Evolutionary conservation across 2,113 vertebrate species (phyloP).

Genomic region (Marmota flaviventris): DNA sequence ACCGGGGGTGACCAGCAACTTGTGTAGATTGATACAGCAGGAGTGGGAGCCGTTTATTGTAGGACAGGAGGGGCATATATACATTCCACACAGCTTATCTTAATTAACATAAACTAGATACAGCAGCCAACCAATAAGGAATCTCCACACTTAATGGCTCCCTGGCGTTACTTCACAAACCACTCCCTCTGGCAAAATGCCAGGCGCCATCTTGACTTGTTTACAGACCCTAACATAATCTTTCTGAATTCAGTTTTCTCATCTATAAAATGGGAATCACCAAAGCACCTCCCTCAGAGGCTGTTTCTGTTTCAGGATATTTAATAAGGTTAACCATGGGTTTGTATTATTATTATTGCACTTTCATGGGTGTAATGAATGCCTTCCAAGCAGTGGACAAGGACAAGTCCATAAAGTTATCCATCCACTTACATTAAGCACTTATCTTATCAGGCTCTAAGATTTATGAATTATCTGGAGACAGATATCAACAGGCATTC

Average conservation of each 20-base stretch:
- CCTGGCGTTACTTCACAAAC: too few relatives aligned
- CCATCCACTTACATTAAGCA: background rate
- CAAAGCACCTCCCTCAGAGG: background rate
- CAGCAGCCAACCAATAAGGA: too few relatives aligned
- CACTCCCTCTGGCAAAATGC: too few relatives aligned
- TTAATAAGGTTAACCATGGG: background rate
- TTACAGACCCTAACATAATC: background rate
- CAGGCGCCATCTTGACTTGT: too few relatives aligned
- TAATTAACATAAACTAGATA: too few relatives aligned
- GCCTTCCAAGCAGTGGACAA: background rate
- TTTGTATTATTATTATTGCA: background rate
- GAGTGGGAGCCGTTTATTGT: too few relatives aligned
- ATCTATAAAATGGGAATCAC: background rate
- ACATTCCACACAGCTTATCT: too few relatives aligned
- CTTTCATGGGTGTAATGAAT: background rate
- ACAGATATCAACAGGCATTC: background rate
- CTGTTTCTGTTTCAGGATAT: background rate
- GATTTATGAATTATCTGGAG: background rate
- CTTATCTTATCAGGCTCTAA: background rate
- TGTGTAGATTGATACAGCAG: too few relatives aligned
- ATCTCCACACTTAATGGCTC: too few relatives aligned
- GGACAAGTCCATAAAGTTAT: background rate
- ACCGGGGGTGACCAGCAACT: too few relatives aligned
- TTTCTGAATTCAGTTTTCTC: conserved; percentile 32
- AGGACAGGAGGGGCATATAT: too few relatives aligned